Base-by-base conservation (phyloP, 2,113 vertebrate genomes). In the Cavia porcellus region DNA sequence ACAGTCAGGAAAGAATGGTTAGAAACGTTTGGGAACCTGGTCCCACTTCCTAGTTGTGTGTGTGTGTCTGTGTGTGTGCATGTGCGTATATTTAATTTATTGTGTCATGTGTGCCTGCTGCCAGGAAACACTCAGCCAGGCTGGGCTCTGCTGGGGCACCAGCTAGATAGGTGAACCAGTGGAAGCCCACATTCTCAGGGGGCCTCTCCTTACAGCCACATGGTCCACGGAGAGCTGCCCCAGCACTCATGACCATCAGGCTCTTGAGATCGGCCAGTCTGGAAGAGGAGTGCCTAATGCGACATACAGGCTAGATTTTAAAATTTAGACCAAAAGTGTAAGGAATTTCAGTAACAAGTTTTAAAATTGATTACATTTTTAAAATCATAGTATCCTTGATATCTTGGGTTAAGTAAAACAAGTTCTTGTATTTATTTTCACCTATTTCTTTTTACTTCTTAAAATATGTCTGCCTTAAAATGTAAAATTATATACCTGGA, bases 131-230 rank as follows among this genome's bases (percentile, higher is more conserved):
- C 35, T n/a, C 24, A 15, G 4, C 1, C 4, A 50, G 30, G 45
- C 38, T 17, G 1, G n/a, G 24, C 24, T 2, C 47, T 74, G 7
- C 64, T 62, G 2, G n/a, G 52, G 25, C 38, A 30, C 35, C 14
- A 30, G 64, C 14, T 88, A 32, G 20, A 62, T n/a, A 38, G 30
- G 8, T n/a, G 62, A 61, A 13, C 11, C 1, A 68, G 47, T 42
- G 61, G 42, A 7, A 50, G 32, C 0, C 14, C 0, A 38, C 35
- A 22, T 4, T 22, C 50, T 32, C 0, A 0, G 0, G 32, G 28
- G 42, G 2, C 38, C 89, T 19, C 7, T 30, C 3, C 7, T 62
- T 30, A 32, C 5, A 77, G 7, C 74, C 19, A 1, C 7, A 11
- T 1, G 30, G 8, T 66, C 62, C 38, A 20, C 20, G 30, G 45